These are phyloP conservation scores for Stramonita haemastoma DNA, from an alignment of 2,888 invertebrate species.

Conservation along the genomic window DNA sequence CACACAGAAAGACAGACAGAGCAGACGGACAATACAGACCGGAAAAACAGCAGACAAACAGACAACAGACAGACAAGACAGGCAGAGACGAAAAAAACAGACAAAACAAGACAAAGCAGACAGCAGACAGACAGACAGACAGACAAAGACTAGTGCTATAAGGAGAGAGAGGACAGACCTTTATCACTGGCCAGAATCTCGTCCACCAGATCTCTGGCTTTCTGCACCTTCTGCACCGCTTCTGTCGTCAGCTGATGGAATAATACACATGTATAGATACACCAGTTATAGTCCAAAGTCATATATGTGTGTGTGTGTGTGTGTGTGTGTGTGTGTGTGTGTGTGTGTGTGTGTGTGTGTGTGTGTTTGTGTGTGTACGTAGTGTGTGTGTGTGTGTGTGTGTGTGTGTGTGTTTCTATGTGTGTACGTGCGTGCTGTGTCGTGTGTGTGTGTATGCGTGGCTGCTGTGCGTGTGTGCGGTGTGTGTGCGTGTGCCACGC, in stretches of 20 bases:
- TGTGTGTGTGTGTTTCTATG: background rate
- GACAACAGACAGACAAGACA: too few relatives aligned
- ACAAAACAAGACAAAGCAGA: too few relatives aligned
- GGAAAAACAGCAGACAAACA: too few relatives aligned
- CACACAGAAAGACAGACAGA: too few relatives aligned
- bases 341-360: conserved; percentile 9
- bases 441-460: background rate
- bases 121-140: background rate
- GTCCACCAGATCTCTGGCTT: conserved; percentile 81
- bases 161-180: conserved; percentile 75
- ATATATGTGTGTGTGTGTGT: background rate
- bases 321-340: conserved; percentile 7
- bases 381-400: background rate
- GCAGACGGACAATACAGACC: too few relatives aligned
- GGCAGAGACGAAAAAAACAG: too few relatives aligned
- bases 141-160: background rate
- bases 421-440: background rate
- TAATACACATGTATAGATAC: too few relatives aligned
- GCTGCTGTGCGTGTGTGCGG: background rate
- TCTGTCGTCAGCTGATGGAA: conserved; percentile 80
- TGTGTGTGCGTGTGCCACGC: background rate
- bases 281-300: background rate
- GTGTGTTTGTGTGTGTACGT: background rate
- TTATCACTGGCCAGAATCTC: conserved; percentile 81
- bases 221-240: conserved; percentile 80